Evolutionary conservation across 2,888 invertebrate genomes (phyloP), one percentile per base, ranked within the genome.

Genomic region (Thereva unica): DNA sequence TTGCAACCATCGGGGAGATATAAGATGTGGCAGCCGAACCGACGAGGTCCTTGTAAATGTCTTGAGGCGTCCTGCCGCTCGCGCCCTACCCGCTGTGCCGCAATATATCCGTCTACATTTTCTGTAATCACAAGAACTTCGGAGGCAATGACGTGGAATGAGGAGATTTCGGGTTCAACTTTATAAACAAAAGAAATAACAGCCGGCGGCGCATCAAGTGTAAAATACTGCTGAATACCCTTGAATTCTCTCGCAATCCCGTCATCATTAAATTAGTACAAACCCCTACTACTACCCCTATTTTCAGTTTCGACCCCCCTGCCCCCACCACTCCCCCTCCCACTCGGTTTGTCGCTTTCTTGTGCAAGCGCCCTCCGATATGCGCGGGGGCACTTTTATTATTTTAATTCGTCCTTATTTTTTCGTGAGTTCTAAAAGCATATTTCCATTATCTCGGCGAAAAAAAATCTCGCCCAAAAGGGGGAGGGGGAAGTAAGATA

Each of bases 61-160:
- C 12, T 47, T 8, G 47, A 10, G 47, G n/a, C 55, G 41, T 1
- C 37, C 8, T 23, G 44, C 9, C 44, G 42, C n/a, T n/a, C 47
- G 10, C 4, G 3, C 10, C 47, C 56, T 34, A 23, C 56, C 44
- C 7, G 44, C 44, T 35, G 23, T 56, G n/a, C 23, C 34, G 44
- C 44, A 56, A 56, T n/a, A 35, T 44, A 12, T 34, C 41, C 56
- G 34, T n/a, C 44, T 44, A 34, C 44, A 59, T 59, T 37, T 12
- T 45, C n/a, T 59, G 12, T 47, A 59, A 59, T 59, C 47, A 59
- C 59, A 59, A 23, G 38, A 44, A 57, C 6, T 57, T 45, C 4
- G 45, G 49, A 47, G 35, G 78, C 80, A 80, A 78, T 80, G 78
- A 80, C 76, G 77, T 79, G 78, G 78, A 80, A 80, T 80, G 80